Percentiles rank a stretch among this genome's conserved stretches.
These are phyloP conservation scores for Gallinago nigripennis DNA, from an alignment of 2,797 vertebrate genomes.

Conservation along the genomic window DNA sequence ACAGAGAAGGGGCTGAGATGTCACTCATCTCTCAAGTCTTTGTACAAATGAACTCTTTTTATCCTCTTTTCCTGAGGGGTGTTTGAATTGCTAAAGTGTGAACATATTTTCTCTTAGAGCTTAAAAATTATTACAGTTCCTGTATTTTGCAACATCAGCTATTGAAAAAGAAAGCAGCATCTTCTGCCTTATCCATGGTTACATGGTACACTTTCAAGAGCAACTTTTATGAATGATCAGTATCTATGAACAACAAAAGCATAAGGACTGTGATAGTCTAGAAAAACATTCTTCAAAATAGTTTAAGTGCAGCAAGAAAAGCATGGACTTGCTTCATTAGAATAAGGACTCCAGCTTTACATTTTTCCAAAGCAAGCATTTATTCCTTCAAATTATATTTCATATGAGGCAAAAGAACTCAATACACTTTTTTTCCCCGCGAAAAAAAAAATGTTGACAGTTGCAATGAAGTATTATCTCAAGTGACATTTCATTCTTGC, in stretches of 20 bases:
- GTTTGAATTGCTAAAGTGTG: background rate
- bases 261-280: background rate
- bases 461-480: background rate
- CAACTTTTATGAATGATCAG: background rate
- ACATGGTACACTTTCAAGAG: background rate
- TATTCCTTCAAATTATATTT: background rate
- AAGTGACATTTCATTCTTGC: background rate
- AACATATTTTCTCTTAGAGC: background rate
- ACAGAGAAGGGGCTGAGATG: background rate
- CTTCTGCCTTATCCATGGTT: background rate
- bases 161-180: background rate
- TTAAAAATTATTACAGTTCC: background rate
- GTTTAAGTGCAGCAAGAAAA: background rate
- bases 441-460: background rate
- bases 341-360: background rate
- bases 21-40: background rate
- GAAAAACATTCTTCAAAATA: background rate
- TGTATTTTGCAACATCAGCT: background rate
- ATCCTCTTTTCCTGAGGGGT: background rate
- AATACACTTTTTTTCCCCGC: background rate
- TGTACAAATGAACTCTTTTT: background rate
- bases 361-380: background rate
- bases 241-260: background rate
- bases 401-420: background rate
- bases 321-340: background rate